Evolutionary conservation across 2,888 invertebrate species (phyloP), one percentile per base, ranked within the genome.

Genomic region (Melanostoma mellinum): DNA sequence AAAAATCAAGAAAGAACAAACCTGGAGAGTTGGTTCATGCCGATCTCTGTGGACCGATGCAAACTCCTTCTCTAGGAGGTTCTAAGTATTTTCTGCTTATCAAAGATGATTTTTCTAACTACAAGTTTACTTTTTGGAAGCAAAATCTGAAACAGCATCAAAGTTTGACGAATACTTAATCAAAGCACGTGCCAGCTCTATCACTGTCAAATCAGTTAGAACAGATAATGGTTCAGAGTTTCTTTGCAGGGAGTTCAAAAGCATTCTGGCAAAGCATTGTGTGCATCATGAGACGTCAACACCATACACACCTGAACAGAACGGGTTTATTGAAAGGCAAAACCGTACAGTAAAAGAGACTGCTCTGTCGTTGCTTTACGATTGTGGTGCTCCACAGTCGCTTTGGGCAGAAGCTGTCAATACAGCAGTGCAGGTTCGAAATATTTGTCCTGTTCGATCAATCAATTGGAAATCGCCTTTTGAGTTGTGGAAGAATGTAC

Each of bases 281-380:
- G 67, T 68, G 40, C 55, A 68, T 55, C 55, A 55, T 32, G 67
- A 67, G 38, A 67, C 42, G 6, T 53, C n/a, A 52, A 67, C 10
- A 55, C 53, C 53, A n/a, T 42, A 67, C 9, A 53, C 67, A 10
- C 53, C 53, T 9, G 40, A 67, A 33, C 52, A 65, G 38, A 52
- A 52, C 35, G 65, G 50, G 10, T 65, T 65, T n/a, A 65, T 65
- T 9, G 50, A 65, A 42, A 65, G 40, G 20, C 72, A 61, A 72
- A 61, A 60, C 53, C 68, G 55, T 33, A 56, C 68, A 48, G n/a
- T 69, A 10, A 69, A 69, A 8, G 68, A 69, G 35, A 46, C 68
- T 56, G 56, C 46, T 53, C 52, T 42, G n/a, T 67, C 68, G 5
- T 46, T 56, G 55, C 32, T 40, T 3, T 50, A 40, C 9, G 58